Evolutionary conservation across 1,140 invertebrate species (phyloP).

Genomic region (Mya arenaria): DNA sequence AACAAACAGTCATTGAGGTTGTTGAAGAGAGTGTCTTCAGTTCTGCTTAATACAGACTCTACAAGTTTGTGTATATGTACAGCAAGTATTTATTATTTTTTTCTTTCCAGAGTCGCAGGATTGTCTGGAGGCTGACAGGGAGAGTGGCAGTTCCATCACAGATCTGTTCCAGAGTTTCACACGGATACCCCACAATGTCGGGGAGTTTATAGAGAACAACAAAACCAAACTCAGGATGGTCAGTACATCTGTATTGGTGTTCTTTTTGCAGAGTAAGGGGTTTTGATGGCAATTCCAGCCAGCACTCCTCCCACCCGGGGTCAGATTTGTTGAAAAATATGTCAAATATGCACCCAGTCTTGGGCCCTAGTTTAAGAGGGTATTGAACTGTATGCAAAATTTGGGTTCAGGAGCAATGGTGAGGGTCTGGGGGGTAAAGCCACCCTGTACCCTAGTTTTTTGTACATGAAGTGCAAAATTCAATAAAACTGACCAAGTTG

Average conservation of each 20-base stretch:
- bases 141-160: not conserved
- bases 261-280: not conserved
- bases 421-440: too few species aligned
- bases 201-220: constrained; percentile 28
- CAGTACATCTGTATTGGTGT: not conserved
- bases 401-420: not conserved
- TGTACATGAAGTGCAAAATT: too few species aligned
- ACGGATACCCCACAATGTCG: constrained; percentile 22
- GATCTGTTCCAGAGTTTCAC: constrained; percentile 12
- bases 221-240: constrained; percentile 20
- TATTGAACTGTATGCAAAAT: not conserved
- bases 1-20: too few species aligned
- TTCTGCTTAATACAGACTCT: too few species aligned
- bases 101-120: too few species aligned
- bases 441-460: too few species aligned
- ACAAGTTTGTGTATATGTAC: too few species aligned
- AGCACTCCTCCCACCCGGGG: too few species aligned
- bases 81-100: too few species aligned
- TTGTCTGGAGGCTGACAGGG: too few species aligned
- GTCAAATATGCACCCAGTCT: not conserved
- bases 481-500: too few species aligned
- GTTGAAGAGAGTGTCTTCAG: too few species aligned
- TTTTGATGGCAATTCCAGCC: not conserved
- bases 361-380: not conserved
- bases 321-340: not conserved